Percentiles rank a stretch among this genome's conserved stretches.
These are phyloP conservation scores for Peromyscus polionotus DNA, from an alignment of 2,113 vertebrate genomes.

Conservation along the genomic window DNA sequence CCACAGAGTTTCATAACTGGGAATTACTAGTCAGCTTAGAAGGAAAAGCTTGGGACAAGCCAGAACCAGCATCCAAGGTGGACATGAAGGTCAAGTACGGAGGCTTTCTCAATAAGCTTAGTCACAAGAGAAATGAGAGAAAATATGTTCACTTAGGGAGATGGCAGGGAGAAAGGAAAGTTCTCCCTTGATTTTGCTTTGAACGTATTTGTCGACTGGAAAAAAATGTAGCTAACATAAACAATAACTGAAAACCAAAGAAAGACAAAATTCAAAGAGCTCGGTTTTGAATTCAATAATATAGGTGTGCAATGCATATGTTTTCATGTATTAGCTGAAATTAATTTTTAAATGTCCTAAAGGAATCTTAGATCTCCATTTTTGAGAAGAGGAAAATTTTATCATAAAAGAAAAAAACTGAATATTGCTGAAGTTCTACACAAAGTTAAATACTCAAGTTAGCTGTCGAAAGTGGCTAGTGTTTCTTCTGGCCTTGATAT, in stretches of 20 bases:
- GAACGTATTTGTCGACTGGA: not conserved
- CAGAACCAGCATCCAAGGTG: not conserved
- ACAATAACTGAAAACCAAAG: not conserved
- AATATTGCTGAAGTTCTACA: not conserved
- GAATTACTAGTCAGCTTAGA: slow-evolving; percentile 55
- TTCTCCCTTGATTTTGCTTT: not conserved
- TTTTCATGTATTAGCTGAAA: not conserved
- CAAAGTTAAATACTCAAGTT: not conserved
- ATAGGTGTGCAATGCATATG: not conserved
- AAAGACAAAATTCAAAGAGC: not conserved
- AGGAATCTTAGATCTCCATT: not conserved
- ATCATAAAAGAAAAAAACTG: not conserved
- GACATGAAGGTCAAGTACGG: not conserved
- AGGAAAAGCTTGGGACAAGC: not conserved
- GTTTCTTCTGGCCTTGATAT: not conserved
- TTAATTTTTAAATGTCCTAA: not conserved
- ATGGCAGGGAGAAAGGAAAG: not conserved
- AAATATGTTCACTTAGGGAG: not conserved
- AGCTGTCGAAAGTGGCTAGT: not conserved
- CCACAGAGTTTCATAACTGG: slow-evolving; percentile 8
- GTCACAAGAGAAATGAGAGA: not conserved
- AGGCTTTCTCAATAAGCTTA: slow-evolving; percentile 30
- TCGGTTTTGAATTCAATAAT: not conserved
- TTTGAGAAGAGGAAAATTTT: not conserved
- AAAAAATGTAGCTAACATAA: not conserved